phyloP scores from a whole-genome alignment of 2,113 vertebrate species.

The Elanoides forficatus region DNA sequence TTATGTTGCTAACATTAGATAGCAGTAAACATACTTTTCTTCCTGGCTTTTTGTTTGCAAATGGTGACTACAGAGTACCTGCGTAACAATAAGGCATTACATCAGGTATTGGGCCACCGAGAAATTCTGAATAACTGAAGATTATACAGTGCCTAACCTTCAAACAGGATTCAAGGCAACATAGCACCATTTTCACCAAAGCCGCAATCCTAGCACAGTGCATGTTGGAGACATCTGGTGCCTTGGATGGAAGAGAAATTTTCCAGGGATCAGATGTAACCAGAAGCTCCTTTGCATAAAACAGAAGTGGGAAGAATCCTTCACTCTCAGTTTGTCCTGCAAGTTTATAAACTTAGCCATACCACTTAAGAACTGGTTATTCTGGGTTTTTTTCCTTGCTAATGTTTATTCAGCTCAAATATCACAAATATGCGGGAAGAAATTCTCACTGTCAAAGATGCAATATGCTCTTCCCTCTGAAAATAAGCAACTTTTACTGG shows the following conservation, averaged over 20 bases:
- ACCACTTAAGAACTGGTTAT: neutral
- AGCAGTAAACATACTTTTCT: neutral
- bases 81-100: neutral
- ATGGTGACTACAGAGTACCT: neutral
- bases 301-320: neutral
- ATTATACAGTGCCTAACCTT: neutral
- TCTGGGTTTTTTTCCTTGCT: neutral
- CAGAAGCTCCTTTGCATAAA: neutral
- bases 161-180: neutral
- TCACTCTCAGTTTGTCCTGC: neutral
- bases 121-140: neutral
- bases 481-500: neutral
- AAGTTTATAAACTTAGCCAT: neutral
- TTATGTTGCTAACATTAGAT: neutral
- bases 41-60: neutral
- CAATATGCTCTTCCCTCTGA: neutral
- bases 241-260: neutral
- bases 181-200: accelerated
- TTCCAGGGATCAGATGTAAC: neutral
- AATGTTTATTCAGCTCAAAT: neutral
- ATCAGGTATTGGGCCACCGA: neutral
- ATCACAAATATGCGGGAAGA: neutral
- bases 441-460: neutral
- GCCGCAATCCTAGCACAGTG: neutral
- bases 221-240: neutral